Percentiles rank a stretch among this genome's conserved stretches.
These are phyloP conservation scores for Heterotilapia buettikoferi DNA, from an alignment of 2,113 vertebrate species.

Conservation along the genomic window DNA sequence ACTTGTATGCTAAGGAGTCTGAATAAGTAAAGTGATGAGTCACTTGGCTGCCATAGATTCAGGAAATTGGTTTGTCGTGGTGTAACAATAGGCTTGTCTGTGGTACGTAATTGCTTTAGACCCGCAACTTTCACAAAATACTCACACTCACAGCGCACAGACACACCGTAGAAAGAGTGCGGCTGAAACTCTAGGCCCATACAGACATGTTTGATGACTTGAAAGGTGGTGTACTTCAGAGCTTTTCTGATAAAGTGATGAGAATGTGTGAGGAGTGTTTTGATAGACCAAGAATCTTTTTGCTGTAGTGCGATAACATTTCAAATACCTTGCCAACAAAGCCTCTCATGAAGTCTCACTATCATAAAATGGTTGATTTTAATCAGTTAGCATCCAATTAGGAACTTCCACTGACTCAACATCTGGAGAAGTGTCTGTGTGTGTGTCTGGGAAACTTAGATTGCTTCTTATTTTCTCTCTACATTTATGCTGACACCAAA, in stretches of 20 bases:
- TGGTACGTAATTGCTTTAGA: slow-evolving; percentile 39
- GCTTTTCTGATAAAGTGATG: slow-evolving; percentile 28
- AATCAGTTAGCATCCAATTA: slow-evolving; percentile 36
- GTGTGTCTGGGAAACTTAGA: not conserved
- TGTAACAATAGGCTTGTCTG: slow-evolving; percentile 52
- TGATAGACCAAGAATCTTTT: slow-evolving; percentile 12
- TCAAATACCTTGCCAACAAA: slow-evolving; percentile 17
- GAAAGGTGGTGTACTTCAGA: slow-evolving; percentile 39
- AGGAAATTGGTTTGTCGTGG: slow-evolving; percentile 64
- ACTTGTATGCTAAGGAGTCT: slow-evolving; percentile 33
- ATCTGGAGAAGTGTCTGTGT: not conserved
- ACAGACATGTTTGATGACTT: slow-evolving; percentile 19
- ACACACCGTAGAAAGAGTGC: not conserved
- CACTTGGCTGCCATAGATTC: slow-evolving; percentile 51
- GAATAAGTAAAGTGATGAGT: slow-evolving; percentile 52
- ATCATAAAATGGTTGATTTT: slow-evolving; percentile 2
- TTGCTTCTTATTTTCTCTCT: not conserved
- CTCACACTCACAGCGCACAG: not conserved
- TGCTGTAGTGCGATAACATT: slow-evolving; percentile 4
- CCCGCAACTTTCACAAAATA: slow-evolving; percentile 9
- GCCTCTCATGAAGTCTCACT: not conserved
- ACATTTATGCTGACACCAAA: slow-evolving; percentile 3
- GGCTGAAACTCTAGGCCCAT: not conserved
- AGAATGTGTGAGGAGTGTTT: slow-evolving; percentile 1
- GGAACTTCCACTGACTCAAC: not conserved